phyloP scores from a whole-genome alignment of 2,797 vertebrate genomes.

The Parauchenoglanis punctatus region DNA sequence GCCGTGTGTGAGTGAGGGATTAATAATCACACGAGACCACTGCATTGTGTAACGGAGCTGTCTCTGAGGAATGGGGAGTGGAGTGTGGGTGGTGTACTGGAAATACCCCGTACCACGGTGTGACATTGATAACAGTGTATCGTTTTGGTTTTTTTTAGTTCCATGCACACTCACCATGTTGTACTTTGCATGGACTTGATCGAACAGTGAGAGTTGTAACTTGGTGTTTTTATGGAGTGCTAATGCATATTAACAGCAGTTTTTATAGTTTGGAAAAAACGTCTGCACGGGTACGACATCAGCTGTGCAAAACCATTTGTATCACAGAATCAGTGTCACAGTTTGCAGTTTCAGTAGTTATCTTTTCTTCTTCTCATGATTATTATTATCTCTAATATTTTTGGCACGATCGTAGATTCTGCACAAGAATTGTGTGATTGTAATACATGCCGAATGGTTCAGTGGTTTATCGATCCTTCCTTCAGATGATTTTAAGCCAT shows the following conservation, averaged over 20 bases:
- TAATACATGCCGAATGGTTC: no score
- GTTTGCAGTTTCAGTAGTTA: neutral
- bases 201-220: neutral
- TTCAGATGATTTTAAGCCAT: neutral
- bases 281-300: neutral
- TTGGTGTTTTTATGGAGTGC: neutral
- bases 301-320: neutral
- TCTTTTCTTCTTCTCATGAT: neutral
- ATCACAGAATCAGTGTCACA: neutral
- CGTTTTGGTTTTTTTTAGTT: neutral
- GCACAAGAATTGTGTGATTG: no score
- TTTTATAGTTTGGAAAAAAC: neutral
- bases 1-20: slow-evolving; percentile 32
- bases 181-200: neutral
- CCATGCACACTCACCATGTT: neutral
- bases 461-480: no score
- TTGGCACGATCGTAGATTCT: neutral
- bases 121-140: slow-evolving; percentile 12
- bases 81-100: slow-evolving; percentile 13
- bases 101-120: slow-evolving; percentile 21
- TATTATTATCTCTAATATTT: neutral
- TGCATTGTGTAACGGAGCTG: slow-evolving; percentile 43
- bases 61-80: slow-evolving; percentile 54
- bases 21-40: slow-evolving; percentile 31
- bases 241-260: neutral